Conservation (phyloP, 2,113 vertebrate species). For the Boleophthalmus pectinirostris region DNA sequence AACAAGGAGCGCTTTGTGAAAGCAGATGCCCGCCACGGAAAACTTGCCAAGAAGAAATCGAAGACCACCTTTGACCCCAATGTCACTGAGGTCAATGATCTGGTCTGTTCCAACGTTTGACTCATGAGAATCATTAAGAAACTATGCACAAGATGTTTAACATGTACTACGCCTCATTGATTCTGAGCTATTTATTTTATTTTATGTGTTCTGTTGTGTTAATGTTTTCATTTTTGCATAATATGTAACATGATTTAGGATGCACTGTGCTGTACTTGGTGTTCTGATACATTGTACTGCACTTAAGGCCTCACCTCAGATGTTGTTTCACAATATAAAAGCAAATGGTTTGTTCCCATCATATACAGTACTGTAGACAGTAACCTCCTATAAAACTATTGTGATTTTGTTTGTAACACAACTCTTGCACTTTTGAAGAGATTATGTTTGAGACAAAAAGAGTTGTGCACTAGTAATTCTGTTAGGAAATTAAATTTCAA, state of each 20-base stretch:
- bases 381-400: neutral
- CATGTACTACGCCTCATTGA: neutral
- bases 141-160: neutral
- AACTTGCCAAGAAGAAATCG: conserved; percentile 76
- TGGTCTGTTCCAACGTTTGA: conserved; percentile 88
- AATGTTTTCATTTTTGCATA: neutral
- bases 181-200: neutral
- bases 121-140: neutral
- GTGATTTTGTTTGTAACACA: neutral
- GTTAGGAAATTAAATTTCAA: no score
- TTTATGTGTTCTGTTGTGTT: neutral
- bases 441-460: neutral
- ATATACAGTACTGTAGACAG: no score
- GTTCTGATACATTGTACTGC: neutral
- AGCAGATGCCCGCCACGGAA: conserved; percentile 67
- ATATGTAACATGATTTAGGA: neutral
- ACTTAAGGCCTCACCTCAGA: neutral
- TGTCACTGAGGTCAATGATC: conserved; percentile 70
- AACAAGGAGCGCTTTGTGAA: conserved; percentile 81
- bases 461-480: no score
- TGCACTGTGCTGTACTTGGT: neutral
- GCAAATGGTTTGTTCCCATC: neutral
- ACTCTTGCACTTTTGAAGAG: neutral
- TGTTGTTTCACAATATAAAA: neutral
- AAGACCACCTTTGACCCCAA: conserved; percentile 67